These are phyloP conservation scores for Chiridota heheva DNA, from an alignment of 35 echinoderm and acorn worm species.

Conservation along the genomic window DNA sequence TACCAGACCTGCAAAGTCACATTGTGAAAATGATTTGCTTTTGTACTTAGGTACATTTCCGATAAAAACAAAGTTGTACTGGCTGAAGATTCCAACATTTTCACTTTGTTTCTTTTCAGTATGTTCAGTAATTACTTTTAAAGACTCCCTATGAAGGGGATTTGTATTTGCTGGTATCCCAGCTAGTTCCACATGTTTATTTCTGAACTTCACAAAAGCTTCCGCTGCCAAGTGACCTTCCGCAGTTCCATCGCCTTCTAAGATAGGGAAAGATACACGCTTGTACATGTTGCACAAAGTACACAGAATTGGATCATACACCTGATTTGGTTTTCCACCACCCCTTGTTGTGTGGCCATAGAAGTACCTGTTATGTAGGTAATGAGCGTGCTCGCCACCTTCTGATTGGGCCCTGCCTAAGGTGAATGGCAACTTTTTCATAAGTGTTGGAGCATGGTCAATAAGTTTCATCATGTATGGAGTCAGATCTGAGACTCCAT, in stretches of 20 bases:
- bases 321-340: conserved; percentile 20
- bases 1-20: conserved; percentile 13
- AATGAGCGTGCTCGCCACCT: conserved; percentile 43
- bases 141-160: background rate
- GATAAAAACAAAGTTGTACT: conserved; percentile 9
- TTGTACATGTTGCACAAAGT: conserved; percentile 11
- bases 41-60: background rate
- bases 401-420: conserved; percentile 37
- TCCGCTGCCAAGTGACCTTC: background rate
- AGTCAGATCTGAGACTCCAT: too few relatives aligned
- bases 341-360: conserved; percentile 39
- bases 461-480: conserved; percentile 36
- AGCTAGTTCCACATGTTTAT: background rate
- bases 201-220: conserved; percentile 7
- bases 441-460: conserved; percentile 18
- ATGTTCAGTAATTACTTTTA: background rate
- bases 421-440: conserved; percentile 10
- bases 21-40: conserved; percentile 6
- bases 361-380: conserved; percentile 28
- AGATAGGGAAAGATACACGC: background rate
- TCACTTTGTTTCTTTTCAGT: background rate
- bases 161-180: conserved; percentile 4
- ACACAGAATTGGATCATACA: conserved; percentile 38
- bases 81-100: background rate
- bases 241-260: background rate